Evolutionary conservation across 2,888 invertebrate genomes (phyloP), one percentile per base, ranked within the genome.

Genomic region (Mythimna pallens): DNA sequence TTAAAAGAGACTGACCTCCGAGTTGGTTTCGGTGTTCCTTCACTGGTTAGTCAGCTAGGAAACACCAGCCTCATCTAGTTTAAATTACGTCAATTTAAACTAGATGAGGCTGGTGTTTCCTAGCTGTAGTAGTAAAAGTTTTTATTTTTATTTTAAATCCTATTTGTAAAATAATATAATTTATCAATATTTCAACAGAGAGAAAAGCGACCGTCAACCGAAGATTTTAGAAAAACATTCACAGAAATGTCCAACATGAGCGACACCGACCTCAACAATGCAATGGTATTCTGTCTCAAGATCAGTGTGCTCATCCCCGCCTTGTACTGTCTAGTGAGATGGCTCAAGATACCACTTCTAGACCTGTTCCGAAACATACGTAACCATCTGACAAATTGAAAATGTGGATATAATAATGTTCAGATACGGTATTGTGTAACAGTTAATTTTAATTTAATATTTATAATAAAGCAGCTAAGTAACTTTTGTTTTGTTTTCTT

Each of bases 171-270:
- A 36, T 36, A 36, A 36, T 36, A 36, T 36, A 0, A 36, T 36
- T 36, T 36, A 36, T 10, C 10, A 40, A 40, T 43, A 47, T 43
- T 65, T 57, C 84, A 84, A 22, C 87, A 92, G 89, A 88, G 82
- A 78, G 86, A 86, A 68, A 75, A 86, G 47, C 69, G 65, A 7
- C 66, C 81, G 43, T 87, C 89, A 22, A 88, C 86, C 0, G 85
- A 86, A 70, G 92, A 90, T 25, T 92, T 92, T 65, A 86, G 91
- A 36, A 89, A 88, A 72, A 87, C 82, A 6, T 91, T 92, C 73
- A 86, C 87, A 54, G 76, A 78, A 14, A 57, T 87, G 40, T 71
- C 83, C 17, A 78, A 82, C 12, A 77, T 87, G 1, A 65, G 74
- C 0, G 76, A 85, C 63, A 25, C 80, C 0, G 80, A 85, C 0